A percentile compares a stretch with the other conserved stretches of the same genome.
Conservation (phyloP, 2,113 vertebrate species). For the Patagioenas fasciata region DNA sequence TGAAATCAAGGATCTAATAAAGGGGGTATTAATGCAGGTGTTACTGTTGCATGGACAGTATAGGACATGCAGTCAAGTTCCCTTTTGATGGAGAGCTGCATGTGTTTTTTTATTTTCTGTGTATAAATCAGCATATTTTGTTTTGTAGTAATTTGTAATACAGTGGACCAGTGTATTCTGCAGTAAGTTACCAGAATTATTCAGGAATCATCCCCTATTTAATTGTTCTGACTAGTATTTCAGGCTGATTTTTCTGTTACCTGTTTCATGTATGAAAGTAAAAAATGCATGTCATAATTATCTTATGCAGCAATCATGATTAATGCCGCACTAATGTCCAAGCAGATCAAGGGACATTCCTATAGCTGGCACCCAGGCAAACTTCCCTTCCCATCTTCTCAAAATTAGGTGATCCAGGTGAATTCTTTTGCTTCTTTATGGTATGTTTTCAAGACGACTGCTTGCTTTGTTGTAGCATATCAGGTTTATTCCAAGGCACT, state of each 20-base stretch:
- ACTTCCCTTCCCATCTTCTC: background rate
- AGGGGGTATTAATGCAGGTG: slow-evolving; percentile 8
- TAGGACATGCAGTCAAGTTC: background rate
- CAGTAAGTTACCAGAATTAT: background rate
- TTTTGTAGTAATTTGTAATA: background rate
- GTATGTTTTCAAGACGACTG: background rate
- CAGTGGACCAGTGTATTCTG: background rate
- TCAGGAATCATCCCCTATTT: background rate
- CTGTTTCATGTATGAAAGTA: background rate
- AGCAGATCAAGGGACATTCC: slow-evolving; percentile 1
- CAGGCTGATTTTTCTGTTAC: background rate
- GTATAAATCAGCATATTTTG: background rate
- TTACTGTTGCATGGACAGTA: background rate
- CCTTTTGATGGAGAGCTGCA: background rate
- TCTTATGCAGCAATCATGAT: background rate
- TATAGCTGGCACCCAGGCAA: background rate
- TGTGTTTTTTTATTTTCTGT: background rate
- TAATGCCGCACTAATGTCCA: background rate
- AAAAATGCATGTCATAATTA: background rate
- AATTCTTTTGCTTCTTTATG: background rate
- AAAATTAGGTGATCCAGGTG: background rate
- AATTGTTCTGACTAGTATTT: slow-evolving; percentile 4
- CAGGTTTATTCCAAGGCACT: background rate
- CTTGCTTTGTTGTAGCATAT: background rate
- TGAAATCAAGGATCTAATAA: background rate